phyloP scores from a whole-genome alignment of 2,113 vertebrate genomes.

The Hiodon tergisus region DNA sequence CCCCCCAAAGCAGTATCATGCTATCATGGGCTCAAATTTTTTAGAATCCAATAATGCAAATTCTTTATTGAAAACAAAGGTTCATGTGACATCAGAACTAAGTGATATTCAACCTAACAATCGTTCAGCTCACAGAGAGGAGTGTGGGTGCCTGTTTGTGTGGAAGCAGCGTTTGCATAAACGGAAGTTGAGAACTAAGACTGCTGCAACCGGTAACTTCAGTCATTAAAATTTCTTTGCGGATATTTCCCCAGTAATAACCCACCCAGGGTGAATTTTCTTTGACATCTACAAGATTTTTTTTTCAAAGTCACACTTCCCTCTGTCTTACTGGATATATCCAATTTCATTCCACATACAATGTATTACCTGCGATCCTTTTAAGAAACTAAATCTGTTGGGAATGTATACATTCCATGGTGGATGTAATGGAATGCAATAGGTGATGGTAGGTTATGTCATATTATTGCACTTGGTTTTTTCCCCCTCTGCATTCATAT shows the following conservation, averaged over 20 bases:
- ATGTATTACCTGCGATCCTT: conserved; percentile 56
- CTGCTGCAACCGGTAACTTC: too few relatives aligned
- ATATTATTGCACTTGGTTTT: conserved; percentile 66
- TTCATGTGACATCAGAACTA: too few relatives aligned
- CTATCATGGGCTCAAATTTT: too few relatives aligned
- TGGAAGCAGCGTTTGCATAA: too few relatives aligned
- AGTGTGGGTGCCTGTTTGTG: too few relatives aligned
- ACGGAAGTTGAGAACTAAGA: too few relatives aligned
- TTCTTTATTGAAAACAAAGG: too few relatives aligned
- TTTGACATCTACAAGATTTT: not conserved
- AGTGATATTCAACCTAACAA: too few relatives aligned
- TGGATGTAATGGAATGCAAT: conserved; percentile 56
- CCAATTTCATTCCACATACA: conserved; percentile 60
- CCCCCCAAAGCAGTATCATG: too few relatives aligned
- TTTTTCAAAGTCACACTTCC: conserved; percentile 53
- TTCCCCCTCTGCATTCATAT: conserved; percentile 47
- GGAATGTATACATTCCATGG: conserved; percentile 49
- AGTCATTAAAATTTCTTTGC: too few relatives aligned
- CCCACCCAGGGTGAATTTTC: not conserved
- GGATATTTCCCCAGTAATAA: not conserved
- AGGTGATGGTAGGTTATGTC: conserved; percentile 61
- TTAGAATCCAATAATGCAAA: too few relatives aligned
- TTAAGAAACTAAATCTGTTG: conserved; percentile 55
- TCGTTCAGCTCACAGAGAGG: too few relatives aligned
- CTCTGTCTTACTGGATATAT: conserved; percentile 47